Base-by-base conservation (phyloP, 2,113 vertebrate species). In the Himantopus leucocephalus region DNA sequence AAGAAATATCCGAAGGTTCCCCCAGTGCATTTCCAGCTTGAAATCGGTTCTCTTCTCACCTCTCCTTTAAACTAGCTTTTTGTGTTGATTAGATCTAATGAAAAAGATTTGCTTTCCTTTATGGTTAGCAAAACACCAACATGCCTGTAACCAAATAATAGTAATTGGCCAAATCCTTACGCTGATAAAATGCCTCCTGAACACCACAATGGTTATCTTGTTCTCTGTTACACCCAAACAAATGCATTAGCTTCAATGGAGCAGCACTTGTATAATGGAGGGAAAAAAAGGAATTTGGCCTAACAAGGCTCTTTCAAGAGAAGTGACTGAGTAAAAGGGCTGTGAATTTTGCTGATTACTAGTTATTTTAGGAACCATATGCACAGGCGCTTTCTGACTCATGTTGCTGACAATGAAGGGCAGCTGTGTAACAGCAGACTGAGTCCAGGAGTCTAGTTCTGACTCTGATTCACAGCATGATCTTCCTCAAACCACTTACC, bases 351-450 rank as follows among this genome's bases (percentile, higher is more conserved):
- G 88, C 91, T 95, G 96, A 96, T 97, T 94, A 94, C 80, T 72
- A 70, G 86, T 97, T 96, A 97, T 97, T 97, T 97, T 97, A 89
- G 91, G 96, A 97, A 95, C 91, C 89, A 89, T 87, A 92, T 75
- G 91, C 91, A 95, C 80, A 87, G 80, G 62, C 79, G 0, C 43
- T 88, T 90, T 90, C 94, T 97, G 97, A 97, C 91, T 97, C 97
- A 97, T 90, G 73, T 56, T 68, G 88, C 91, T 97, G 95, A 79
- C 96, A 94, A 32, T 72, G 89, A 92, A 92, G 95, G 94, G 89
- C 97, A 97, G 97, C 96, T 97, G 96, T 84, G 88, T 74, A 75
- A 56, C 62, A 79, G 84, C 66, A 81, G 62, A 81, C 56, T 26
- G 83, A 84, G 89, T 70, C 86, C 77, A 59, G 80, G 41, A 89